These are phyloP conservation scores for Epizoanthus scotinus DNA, from an alignment of 92 coral and sea anemone species.

Conservation along the genomic window DNA sequence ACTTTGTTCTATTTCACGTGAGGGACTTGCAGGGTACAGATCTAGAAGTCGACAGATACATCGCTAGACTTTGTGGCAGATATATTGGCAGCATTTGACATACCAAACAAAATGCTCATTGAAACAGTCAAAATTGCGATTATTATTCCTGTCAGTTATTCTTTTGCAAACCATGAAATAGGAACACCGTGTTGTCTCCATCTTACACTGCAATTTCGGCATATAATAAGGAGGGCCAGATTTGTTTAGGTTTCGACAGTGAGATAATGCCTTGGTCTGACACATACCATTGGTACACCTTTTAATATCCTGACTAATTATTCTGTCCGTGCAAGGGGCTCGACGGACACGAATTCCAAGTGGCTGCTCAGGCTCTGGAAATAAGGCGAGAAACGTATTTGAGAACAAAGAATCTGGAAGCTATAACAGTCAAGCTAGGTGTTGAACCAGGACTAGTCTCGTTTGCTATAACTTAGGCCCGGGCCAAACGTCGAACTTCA, in stretches of 20 bases:
- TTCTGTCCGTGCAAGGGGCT: background rate
- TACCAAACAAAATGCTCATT: background rate
- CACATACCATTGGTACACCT: background rate
- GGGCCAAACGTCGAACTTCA: background rate
- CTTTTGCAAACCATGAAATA: background rate
- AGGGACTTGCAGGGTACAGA: too few relatives aligned
- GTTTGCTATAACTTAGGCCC: background rate
- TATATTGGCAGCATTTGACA: background rate
- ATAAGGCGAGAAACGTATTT: background rate
- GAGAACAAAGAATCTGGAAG: background rate
- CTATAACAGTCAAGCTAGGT: background rate
- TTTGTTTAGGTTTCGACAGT: background rate
- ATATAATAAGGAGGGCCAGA: background rate
- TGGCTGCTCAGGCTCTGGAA: background rate
- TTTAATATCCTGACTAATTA: too few relatives aligned
- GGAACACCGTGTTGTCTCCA: background rate
- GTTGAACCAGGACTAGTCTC: background rate
- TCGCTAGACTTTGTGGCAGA: background rate
- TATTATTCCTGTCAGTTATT: background rate
- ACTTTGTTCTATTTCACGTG: too few relatives aligned
- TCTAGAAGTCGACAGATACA: too few relatives aligned
- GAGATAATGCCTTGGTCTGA: background rate
- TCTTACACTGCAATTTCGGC: background rate
- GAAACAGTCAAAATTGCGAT: background rate
- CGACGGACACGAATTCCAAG: background rate